A percentile compares a stretch with the other conserved stretches of the same genome.
These are phyloP conservation scores for Pluvialis apricaria DNA, from an alignment of 2,113 vertebrate species.

Conservation along the genomic window DNA sequence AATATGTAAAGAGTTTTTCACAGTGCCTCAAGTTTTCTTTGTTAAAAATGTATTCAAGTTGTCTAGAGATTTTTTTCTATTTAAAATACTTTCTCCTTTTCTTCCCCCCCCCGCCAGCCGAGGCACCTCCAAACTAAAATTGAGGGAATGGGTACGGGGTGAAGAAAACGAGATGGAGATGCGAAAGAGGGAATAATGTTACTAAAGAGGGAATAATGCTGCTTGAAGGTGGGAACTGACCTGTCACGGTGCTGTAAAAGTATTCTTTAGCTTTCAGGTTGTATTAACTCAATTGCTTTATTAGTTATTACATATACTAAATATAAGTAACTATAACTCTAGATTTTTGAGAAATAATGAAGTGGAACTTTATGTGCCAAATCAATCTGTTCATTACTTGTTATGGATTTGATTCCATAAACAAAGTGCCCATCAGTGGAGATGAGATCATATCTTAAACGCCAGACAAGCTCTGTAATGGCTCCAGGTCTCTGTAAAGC, in stretches of 20 bases:
- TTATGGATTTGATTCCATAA: not conserved
- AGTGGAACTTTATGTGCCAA: not conserved
- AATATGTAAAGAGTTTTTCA: not conserved
- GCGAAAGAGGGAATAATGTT: not conserved
- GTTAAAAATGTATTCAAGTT: not conserved
- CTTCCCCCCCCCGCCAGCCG: not conserved
- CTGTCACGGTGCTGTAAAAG: not conserved
- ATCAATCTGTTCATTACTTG: not conserved
- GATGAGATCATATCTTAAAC: constrained; percentile 20
- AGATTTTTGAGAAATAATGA: not conserved
- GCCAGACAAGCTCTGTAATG: not conserved
- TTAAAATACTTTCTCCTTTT: not conserved
- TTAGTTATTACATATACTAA: not conserved
- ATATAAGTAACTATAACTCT: not conserved
- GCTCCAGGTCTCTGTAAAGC: not conserved
- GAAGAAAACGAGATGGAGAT: not conserved
- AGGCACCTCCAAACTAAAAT: not conserved
- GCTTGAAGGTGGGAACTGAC: not conserved
- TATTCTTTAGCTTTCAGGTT: not conserved
- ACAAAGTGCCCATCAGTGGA: not conserved
- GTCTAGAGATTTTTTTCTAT: not conserved
- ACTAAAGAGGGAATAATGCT: not conserved
- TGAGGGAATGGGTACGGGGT: not conserved
- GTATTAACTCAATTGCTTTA: not conserved
- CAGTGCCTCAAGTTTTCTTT: not conserved